These are phyloP conservation scores for Xiphorhynchus erythropygius DNA, from an alignment of 2,797 vertebrate genomes.

Conservation along the genomic window DNA sequence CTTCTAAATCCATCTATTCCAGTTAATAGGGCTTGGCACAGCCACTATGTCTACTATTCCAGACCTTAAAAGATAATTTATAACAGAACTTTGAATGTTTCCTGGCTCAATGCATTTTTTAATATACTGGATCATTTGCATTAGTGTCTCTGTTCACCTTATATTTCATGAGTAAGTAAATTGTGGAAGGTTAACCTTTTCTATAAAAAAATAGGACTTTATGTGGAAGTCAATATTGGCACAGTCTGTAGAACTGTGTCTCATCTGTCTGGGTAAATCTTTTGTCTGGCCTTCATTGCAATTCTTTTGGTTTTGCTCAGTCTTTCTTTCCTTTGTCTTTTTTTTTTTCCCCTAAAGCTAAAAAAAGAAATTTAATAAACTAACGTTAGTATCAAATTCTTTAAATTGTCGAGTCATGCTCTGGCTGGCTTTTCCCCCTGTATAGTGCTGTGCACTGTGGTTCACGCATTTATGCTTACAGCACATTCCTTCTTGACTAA, in stretches of 20 bases:
- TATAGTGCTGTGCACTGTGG: neutral
- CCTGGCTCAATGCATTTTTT: slow-evolving; percentile 66
- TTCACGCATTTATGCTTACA: slow-evolving; percentile 3
- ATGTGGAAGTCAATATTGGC: slow-evolving; percentile 56
- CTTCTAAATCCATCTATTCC: slow-evolving; percentile 34
- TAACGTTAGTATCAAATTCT: neutral
- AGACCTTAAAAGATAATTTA: slow-evolving; percentile 57
- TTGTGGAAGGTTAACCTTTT: slow-evolving; percentile 52
- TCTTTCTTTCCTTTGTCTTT: neutral
- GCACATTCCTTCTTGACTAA: neutral
- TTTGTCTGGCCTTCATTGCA: neutral
- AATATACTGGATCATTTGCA: slow-evolving; percentile 66
- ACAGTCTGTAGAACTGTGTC: neutral
- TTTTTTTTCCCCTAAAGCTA: accelerated
- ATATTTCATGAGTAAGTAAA: slow-evolving; percentile 67
- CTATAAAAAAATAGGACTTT: slow-evolving; percentile 45
- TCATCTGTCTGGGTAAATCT: neutral
- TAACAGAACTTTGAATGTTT: slow-evolving; percentile 53
- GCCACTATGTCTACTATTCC: neutral
- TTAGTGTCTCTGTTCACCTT: slow-evolving; percentile 63
- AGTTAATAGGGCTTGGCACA: slow-evolving; percentile 36
- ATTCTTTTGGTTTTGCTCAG: neutral
- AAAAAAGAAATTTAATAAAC: neutral
- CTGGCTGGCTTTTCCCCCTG: neutral
- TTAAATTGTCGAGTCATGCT: slow-evolving; percentile 8